A percentile compares a stretch with the other conserved stretches of the same genome.
phyloP scores from a whole-genome alignment of 2,797 vertebrate genomes.

The Allenopithecus nigroviridis region DNA sequence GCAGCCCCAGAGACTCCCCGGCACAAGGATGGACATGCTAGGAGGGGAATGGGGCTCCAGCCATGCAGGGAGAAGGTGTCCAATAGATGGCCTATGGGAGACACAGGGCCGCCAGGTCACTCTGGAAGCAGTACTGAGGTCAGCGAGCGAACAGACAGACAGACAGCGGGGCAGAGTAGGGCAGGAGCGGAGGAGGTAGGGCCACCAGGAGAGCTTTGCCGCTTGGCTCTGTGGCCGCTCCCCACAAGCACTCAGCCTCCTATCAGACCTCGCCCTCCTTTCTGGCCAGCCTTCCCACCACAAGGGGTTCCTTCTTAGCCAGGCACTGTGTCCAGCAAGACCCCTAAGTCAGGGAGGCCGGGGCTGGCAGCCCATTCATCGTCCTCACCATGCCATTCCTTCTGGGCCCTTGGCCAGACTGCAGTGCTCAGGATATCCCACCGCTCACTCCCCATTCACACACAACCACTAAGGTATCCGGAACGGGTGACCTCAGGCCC shows the following conservation, averaged over 20 bases:
- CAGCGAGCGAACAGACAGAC: background rate
- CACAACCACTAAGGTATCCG: no score
- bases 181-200: fast-evolving
- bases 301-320: fast-evolving
- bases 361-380: no score
- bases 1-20: background rate
- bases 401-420: background rate
- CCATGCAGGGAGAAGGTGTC: background rate
- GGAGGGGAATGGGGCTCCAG: fast-evolving
- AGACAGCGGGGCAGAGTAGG: no score
- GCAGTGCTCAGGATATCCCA: background rate
- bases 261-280: fast-evolving
- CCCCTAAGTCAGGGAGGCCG: background rate
- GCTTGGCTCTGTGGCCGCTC: background rate
- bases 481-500: background rate
- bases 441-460: fast-evolving
- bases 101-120: background rate
- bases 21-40: fast-evolving
- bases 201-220: background rate
- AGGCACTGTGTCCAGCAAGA: fast-evolving
- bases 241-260: fast-evolving
- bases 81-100: background rate
- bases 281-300: background rate
- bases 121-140: background rate
- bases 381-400: background rate